Evolutionary conservation across 2,888 invertebrate species (phyloP), one percentile per base, ranked within the genome.

Genomic region (Plagodis pulveraria): DNA sequence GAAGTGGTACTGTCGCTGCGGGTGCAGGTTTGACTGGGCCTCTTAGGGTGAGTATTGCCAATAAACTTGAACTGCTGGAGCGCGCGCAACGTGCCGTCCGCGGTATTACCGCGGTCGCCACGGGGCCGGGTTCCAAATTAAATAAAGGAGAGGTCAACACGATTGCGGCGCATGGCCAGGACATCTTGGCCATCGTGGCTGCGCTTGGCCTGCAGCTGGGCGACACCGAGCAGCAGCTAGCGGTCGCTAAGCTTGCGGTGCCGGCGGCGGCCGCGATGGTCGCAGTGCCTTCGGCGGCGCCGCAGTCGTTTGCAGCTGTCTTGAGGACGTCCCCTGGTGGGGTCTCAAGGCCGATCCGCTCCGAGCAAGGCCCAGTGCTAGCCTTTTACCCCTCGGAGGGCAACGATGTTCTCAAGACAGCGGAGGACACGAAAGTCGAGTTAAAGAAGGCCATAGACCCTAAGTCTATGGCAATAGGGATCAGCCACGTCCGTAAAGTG

Each of bases 401-500:
- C 0, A 41, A 41, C 8, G n/a, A 9, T 0, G 41, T 10, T 0
- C 41, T 41, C 10, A 41, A 41, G 8, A 41, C 41, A 8, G 41
- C 41, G 2, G 41, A 41, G 1, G 41, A 41, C 41, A 41, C 41
- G 0, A 41, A 41, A n/a, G 41, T 5, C 6, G 41, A 41, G 5
- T 8, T 41, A 5, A 9, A n/a, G 41, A 58, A 0, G 50, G 53
- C n/a, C 0, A 47, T 58, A 0, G 11, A 49, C 8, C 55, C 44
- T 0, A 33, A 42, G 0, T 35, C 38, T 9, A 57, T 62, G 0
- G 52, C 53, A 0, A 42, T 68, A 0, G 49, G 55, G 6, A 46
- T 65, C 0, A 9, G 34, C 5, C 9, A 22, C 0, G 50, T 65
- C 0, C 7, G 50, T 1, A 45, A 36, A 5, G 56, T 65, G 0